Percentiles rank a stretch among this genome's conserved stretches.
Conservation (phyloP, 1,140 invertebrate species). For the Eriosoma lanigerum region DNA sequence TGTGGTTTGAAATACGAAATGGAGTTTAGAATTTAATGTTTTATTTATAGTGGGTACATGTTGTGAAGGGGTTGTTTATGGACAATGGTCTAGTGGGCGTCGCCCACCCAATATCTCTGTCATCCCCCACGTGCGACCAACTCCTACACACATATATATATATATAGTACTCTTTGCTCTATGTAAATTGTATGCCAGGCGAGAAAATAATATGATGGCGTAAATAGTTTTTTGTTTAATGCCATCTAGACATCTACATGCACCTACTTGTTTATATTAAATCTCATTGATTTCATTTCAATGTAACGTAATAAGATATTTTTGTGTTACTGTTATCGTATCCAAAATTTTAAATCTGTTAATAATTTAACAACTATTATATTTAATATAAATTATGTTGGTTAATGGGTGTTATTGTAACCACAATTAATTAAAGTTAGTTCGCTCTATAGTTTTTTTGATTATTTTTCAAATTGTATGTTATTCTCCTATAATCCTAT, state of each 20-base stretch:
- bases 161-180: neutral
- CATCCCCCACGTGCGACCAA: conserved; percentile 39
- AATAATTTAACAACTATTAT: neutral
- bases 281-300: neutral
- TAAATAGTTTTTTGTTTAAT: conserved; percentile 25
- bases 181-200: neutral
- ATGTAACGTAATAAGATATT: neutral
- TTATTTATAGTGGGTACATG: conserved; percentile 19
- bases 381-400: neutral
- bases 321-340: neutral
- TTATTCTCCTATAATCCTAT: too few species aligned
- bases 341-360: too few species aligned
- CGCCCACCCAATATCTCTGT: conserved; percentile 43
- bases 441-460: neutral
- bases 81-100: conserved; percentile 43
- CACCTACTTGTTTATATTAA: neutral
- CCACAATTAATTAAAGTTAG: neutral
- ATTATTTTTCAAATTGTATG: conserved; percentile 19
- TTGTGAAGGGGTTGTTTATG: conserved; percentile 40
- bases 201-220: neutral
- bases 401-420: neutral
- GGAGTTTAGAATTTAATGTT: neutral
- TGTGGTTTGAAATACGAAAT: neutral
- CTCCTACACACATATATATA: conserved; percentile 31
- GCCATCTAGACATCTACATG: too few species aligned